Base-by-base conservation (phyloP, 2,113 vertebrate genomes). In the Corythoichthys intestinalis region DNA sequence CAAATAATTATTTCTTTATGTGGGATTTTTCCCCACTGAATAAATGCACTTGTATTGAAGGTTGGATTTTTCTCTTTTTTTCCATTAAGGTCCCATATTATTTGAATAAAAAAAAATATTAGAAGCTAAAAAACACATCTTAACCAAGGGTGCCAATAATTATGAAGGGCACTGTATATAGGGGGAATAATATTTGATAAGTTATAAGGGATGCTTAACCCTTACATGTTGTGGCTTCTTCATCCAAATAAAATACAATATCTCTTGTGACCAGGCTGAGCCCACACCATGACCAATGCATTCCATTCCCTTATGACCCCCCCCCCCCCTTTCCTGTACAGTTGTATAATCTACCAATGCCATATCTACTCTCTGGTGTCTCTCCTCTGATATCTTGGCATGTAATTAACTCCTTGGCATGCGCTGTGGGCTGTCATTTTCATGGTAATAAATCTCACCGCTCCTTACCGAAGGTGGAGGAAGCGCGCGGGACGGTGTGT, bases 331-430 rank as follows among this genome's bases (percentile, higher is more conserved):
- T 37, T 13, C 11, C 10, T 11, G 53, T 34, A 4, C 53, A 10
- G 34, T 37, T 62, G 72, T 76, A 66, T 69, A 83, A 83, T 79
- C 74, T 79, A 72, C 82, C 81, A 71, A 76, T 80, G 82, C 74
- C 82, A 84, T 85, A 78, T 84, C 84, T 86, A 78, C 83, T 84
- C 86, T 80, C 44, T 85, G 81, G 75, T 84, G 81, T 86, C 73
- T 78, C 85, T 79, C 74, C 62, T 86, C 80, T 82, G 83, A 87
- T 86, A 85, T 72, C 75, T 75, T 87, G 86, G 83, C 89, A 88
- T 85, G 84, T 86, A 86, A 90, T 90, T 86, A 86, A 86, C 77
- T 88, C 75, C 81, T 75, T 87, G 86, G 82, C 87, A 84, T 84
- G 80, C 74, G 20, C 73, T 59, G 78, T 82, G 85, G 79, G 78